Evolutionary conservation across 2,113 vertebrate species (phyloP).

Genomic region (Chionomys nivalis): DNA sequence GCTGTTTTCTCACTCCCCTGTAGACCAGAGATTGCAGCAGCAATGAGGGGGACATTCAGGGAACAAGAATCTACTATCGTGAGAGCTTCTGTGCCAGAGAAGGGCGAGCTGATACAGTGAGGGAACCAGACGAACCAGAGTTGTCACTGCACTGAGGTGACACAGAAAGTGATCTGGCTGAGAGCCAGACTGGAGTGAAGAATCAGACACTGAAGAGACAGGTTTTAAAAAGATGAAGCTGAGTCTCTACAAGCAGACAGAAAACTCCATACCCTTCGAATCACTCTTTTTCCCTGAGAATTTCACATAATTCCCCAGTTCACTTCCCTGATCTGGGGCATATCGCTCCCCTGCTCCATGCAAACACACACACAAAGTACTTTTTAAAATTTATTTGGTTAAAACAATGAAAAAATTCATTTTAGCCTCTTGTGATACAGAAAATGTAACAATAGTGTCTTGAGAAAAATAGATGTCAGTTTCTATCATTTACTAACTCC

Average conservation of each 20-base stretch:
- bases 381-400: background rate
- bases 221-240: background rate
- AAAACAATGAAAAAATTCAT: background rate
- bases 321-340: background rate
- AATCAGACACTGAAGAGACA: no score
- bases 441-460: background rate
- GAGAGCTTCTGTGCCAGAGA: background rate
- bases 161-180: background rate
- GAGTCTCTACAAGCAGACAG: background rate
- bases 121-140: fast-evolving
- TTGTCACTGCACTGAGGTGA: fast-evolving
- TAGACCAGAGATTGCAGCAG: background rate
- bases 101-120: background rate
- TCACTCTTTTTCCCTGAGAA: background rate
- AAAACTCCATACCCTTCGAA: background rate
- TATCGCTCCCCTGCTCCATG: background rate
- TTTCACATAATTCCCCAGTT: background rate
- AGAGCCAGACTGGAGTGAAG: background rate
- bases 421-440: background rate
- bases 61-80: background rate
- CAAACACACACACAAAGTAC: background rate
- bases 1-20: background rate
- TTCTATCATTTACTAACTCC: background rate
- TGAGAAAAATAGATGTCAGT: background rate
- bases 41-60: fast-evolving